Evolutionary conservation across 2,113 vertebrate species (phyloP).

Genomic region (Pipa parva): DNA sequence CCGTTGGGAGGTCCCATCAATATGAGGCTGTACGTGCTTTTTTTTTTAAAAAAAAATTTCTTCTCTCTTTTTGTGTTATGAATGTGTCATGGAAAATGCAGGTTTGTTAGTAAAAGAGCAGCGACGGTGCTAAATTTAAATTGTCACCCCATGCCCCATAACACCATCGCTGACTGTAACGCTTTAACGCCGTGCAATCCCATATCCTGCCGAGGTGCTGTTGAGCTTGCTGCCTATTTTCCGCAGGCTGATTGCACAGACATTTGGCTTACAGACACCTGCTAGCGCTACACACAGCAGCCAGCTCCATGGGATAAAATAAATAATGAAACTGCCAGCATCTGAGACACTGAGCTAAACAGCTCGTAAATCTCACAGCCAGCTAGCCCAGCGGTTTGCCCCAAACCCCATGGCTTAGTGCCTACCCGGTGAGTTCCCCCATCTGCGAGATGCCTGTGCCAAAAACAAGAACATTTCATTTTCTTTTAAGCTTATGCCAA

Average conservation of each 20-base stretch:
- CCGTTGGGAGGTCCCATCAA: too few relatives aligned
- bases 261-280: conserved; percentile 23
- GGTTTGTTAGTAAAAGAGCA: too few relatives aligned
- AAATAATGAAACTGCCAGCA: conserved; percentile 25
- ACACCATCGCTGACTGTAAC: background rate
- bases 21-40: too few relatives aligned
- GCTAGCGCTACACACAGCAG: conserved; percentile 2
- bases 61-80: too few relatives aligned
- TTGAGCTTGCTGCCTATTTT: background rate
- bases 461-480: background rate
- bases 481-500: background rate
- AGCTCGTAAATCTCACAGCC: conserved; percentile 20
- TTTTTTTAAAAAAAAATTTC: too few relatives aligned
- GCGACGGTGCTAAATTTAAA: too few relatives aligned
- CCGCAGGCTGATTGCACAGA: conserved; percentile 23
- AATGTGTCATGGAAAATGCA: too few relatives aligned
- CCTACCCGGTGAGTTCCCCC: background rate
- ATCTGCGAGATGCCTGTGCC: background rate
- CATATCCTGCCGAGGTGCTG: conserved; percentile 4
- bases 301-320: conserved; percentile 8
- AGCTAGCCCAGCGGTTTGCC: background rate
- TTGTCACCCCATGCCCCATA: background rate
- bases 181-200: background rate
- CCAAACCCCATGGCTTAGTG: background rate
- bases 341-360: conserved; percentile 1